These are phyloP conservation scores for Papilio polytes DNA, from an alignment of 1,140 invertebrate species.

Conservation along the genomic window DNA sequence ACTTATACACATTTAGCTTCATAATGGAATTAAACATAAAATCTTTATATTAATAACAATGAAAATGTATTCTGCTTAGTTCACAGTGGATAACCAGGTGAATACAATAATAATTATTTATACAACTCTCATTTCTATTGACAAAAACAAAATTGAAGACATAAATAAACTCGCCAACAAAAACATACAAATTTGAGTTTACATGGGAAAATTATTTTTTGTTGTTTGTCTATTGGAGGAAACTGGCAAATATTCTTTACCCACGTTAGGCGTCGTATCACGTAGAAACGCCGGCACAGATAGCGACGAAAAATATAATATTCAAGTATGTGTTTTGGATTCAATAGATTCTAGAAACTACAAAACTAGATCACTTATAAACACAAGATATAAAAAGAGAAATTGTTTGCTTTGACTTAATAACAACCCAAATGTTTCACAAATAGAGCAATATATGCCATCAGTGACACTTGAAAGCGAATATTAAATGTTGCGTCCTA, in stretches of 20 bases:
- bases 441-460: not conserved
- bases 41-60: no score
- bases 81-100: no score
- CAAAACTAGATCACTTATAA: not conserved
- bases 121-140: not conserved
- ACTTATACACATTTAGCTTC: no score
- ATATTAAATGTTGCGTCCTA: no score
- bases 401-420: not conserved
- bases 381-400: not conserved
- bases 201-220: constrained; percentile 59
- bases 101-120: not conserved
- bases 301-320: constrained; percentile 15
- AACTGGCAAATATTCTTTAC: constrained; percentile 17
- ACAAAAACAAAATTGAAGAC: constrained; percentile 2
- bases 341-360: not conserved
- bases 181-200: not conserved
- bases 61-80: no score
- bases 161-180: constrained; percentile 42
- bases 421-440: not conserved
- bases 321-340: constrained; percentile 5
- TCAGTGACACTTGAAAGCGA: no score
- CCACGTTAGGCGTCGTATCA: not conserved
- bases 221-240: constrained; percentile 47
- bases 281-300: not conserved
- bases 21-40: no score